phyloP scores from a whole-genome alignment of 2,888 invertebrate genomes.

The Eulithis testata region DNA sequence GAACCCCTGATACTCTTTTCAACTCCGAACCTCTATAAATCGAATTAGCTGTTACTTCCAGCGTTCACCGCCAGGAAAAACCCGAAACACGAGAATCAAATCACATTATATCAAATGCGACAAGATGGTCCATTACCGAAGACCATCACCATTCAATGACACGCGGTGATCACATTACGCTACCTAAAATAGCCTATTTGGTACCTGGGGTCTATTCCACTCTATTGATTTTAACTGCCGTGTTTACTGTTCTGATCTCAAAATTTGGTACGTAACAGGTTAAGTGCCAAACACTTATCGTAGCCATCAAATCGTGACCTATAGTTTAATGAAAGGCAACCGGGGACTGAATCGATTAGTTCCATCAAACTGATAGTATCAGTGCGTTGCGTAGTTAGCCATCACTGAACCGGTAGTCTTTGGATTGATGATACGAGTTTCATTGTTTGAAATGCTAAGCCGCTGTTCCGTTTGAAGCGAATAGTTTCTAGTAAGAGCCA shows the following conservation, averaged over 20 bases:
- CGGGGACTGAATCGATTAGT: constrained; percentile 72
- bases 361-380: constrained; percentile 72
- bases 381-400: constrained; percentile 63
- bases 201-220: constrained; percentile 10
- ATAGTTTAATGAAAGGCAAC: constrained; percentile 75
- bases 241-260: constrained; percentile 32
- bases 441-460: constrained; percentile 70
- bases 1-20: no score
- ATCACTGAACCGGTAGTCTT: constrained; percentile 76
- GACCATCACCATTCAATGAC: constrained; percentile 19
- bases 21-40: background rate
- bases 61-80: background rate
- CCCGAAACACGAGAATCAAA: constrained; percentile 9
- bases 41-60: background rate
- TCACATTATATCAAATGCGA: constrained; percentile 18
- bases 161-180: constrained; percentile 22
- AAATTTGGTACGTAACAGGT: constrained; percentile 44
- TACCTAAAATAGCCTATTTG: constrained; percentile 10
- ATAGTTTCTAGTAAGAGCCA: constrained; percentile 9
- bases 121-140: constrained; percentile 10
- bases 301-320: constrained; percentile 64
- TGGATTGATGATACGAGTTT: constrained; percentile 74
- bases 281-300: constrained; percentile 61
- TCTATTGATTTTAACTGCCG: constrained; percentile 18
- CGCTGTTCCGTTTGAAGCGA: constrained; percentile 12